A percentile compares a stretch with the other conserved stretches of the same genome.
These are phyloP conservation scores for Drosophila auraria DNA, from an alignment of 1,140 invertebrate species.

Conservation along the genomic window DNA sequence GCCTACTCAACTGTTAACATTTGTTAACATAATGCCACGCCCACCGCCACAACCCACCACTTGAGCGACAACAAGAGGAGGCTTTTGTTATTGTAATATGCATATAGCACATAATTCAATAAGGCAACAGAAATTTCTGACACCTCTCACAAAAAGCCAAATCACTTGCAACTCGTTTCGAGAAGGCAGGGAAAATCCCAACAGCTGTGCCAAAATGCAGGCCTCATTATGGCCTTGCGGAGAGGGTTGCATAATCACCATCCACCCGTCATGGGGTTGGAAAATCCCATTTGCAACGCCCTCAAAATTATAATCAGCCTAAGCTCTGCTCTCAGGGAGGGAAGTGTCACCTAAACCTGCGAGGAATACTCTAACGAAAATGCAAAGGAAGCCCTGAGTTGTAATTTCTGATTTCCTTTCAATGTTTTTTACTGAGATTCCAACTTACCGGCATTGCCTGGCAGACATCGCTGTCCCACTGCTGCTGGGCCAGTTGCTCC, in stretches of 20 bases:
- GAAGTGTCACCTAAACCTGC: background rate
- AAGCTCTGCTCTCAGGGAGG: background rate
- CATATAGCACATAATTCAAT: conserved; percentile 73
- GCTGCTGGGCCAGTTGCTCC: conserved; percentile 77
- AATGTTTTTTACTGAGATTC: conserved; percentile 1
- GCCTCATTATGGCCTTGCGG: conserved; percentile 47
- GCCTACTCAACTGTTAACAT: conserved; percentile 59
- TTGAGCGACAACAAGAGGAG: conserved; percentile 38
- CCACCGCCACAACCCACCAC: conserved; percentile 47
- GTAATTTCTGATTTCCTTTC: background rate
- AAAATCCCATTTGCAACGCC: conserved; percentile 47
- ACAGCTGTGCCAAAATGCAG: conserved; percentile 68
- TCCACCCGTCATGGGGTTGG: conserved; percentile 16
- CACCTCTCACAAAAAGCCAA: conserved; percentile 57
- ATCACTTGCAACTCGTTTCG: conserved; percentile 47
- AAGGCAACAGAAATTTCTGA: conserved; percentile 73
- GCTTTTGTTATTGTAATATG: conserved; percentile 52
- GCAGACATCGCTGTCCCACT: conserved; percentile 84
- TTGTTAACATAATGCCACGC: conserved; percentile 49
- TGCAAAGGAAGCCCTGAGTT: background rate
- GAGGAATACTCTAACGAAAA: background rate
- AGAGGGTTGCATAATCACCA: conserved; percentile 57
- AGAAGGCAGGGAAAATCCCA: conserved; percentile 53
- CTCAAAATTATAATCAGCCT: conserved; percentile 56
- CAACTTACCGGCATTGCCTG: conserved; percentile 86